Evolutionary conservation across 2,113 vertebrate genomes (phyloP).

Genomic region (Sceloporus tristichus): DNA sequence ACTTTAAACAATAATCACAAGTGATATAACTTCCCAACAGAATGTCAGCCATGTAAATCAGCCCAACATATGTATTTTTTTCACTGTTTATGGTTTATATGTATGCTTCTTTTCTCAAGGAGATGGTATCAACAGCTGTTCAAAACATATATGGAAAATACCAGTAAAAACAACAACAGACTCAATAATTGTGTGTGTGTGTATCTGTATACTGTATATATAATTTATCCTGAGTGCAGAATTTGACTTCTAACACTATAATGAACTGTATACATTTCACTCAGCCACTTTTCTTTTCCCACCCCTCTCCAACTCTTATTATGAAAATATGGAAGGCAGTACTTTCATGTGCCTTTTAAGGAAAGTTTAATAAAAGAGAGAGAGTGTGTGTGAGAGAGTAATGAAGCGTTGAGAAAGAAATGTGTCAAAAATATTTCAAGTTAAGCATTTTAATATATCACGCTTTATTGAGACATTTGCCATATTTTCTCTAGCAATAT

Average conservation of each 20-base stretch:
- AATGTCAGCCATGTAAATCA: neutral
- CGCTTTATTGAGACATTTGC: conserved; percentile 68
- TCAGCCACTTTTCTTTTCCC: neutral
- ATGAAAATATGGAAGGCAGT: neutral
- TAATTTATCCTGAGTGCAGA: neutral
- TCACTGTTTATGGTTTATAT: neutral
- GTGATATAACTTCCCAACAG: no score
- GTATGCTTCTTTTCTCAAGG: neutral
- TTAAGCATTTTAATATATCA: conserved; percentile 63
- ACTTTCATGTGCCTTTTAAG: conserved; percentile 23
- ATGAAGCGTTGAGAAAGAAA: conserved; percentile 54
- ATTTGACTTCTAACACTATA: neutral
- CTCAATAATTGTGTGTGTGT: no score
- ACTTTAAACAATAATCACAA: no score
- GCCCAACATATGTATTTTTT: neutral
- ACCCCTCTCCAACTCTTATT: neutral
- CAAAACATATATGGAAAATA: neutral
- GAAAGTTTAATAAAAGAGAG: neutral
- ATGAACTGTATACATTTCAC: neutral
- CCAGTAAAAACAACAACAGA: neutral
- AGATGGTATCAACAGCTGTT: neutral
- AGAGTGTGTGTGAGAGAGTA: conserved; percentile 5
- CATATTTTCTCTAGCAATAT: conserved; percentile 68
- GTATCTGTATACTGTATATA: neutral
- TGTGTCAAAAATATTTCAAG: conserved; percentile 56